Evolutionary conservation across 2,888 invertebrate genomes (phyloP).

Genomic region (Xestia ashworthii): DNA sequence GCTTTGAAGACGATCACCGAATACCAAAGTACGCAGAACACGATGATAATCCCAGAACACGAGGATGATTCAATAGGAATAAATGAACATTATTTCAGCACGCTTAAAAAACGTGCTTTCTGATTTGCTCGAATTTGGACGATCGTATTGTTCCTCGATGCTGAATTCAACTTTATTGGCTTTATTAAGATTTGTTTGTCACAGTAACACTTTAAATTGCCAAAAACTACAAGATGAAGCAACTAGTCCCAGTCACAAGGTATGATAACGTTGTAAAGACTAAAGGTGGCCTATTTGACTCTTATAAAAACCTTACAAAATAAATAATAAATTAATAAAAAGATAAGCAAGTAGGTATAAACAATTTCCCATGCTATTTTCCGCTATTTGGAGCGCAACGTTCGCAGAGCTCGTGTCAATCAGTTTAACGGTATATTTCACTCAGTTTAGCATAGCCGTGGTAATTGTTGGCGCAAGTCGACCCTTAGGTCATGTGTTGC

Average conservation of each 20-base stretch:
- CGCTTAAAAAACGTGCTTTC: not conserved
- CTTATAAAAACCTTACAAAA: too few species aligned
- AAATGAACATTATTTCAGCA: not conserved
- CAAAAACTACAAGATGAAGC: not conserved
- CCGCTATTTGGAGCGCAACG: conserved; percentile 33
- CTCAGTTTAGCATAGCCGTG: conserved; percentile 69
- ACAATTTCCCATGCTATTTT: conserved; percentile 47
- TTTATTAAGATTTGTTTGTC: not conserved
- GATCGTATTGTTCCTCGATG: not conserved
- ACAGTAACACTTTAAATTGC: not conserved
- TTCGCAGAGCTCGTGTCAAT: conserved; percentile 65
- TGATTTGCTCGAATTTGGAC: not conserved
- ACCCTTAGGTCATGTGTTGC: conserved; percentile 58
- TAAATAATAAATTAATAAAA: too few species aligned
- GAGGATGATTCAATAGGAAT: not conserved
- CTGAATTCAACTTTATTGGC: not conserved
- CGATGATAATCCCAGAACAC: not conserved
- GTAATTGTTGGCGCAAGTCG: conserved; percentile 68
- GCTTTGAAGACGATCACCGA: not conserved
- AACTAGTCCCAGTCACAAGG: not conserved
- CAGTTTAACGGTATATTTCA: conserved; percentile 74
- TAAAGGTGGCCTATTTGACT: too few species aligned
- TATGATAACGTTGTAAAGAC: not conserved
- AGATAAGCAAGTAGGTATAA: conserved; percentile 29
- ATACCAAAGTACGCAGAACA: not conserved